Base-by-base conservation (phyloP, 2,888 invertebrate genomes). In the Anthrax anthrax region DNA sequence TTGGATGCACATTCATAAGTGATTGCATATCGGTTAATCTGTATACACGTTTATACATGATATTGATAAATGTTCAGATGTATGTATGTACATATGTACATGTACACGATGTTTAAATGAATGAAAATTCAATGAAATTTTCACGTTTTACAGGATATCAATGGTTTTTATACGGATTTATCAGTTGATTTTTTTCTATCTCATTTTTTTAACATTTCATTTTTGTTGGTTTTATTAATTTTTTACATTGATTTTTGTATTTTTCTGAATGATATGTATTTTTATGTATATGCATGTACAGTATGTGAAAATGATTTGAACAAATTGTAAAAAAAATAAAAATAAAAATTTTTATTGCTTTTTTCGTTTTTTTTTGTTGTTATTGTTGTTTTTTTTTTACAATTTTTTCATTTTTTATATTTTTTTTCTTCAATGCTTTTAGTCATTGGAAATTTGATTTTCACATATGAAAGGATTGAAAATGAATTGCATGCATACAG, bases 401-500 rank as follows among this genome's bases (percentile, higher is more conserved):
- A 32, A 32, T 32, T 32, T 32, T 46, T 46, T 29, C 34, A 32
- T 27, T 37, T 40, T 34, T 45, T 43, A 36, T 37, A 37, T 37
- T 43, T 27, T 27, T 13, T 27, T 37, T 27, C n/a, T 42, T 37
- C 37, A 36, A 37, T 27, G 16, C 8, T 27, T 37, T 17, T n/a
- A 9, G 12, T 32, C 29, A 46, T 42, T 46, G 42, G 37, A 42
- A 37, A 9, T 46, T 46, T 42, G 17, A n/a, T 10, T 46, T 46
- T 37, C 46, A 42, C 41, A 36, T n/a, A n/a, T 46, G 46, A 46
- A 42, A 46, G 27, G 46, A 37, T 37, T 41, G 17, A 37, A 41
- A 46, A 16, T 27, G 39, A 18, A 34, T 23, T 40, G 18, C 39
- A 36, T 10, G 19, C 18, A 19, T 18, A 29, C 23, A 23, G 23